A percentile compares a stretch with the other conserved stretches of the same genome.
phyloP scores from a whole-genome alignment of 2,113 vertebrate genomes.

The Protomyctophum bolini region DNA sequence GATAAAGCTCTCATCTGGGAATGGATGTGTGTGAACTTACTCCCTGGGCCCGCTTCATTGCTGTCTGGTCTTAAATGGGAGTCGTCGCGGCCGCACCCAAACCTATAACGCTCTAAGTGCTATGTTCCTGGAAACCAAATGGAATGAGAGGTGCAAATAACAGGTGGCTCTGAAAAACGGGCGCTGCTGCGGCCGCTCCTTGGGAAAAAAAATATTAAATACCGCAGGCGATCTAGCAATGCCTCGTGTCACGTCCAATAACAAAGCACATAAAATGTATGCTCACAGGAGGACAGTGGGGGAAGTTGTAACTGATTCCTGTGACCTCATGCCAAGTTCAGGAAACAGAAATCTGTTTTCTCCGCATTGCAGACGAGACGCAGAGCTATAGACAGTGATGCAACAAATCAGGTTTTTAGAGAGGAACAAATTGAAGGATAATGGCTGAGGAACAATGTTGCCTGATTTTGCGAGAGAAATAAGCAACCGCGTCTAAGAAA shows the following conservation, averaged over 20 bases:
- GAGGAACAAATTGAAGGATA: no score
- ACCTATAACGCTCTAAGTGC: slow-evolving; percentile 22
- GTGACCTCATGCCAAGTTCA: slow-evolving; percentile 28
- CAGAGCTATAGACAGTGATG: no score
- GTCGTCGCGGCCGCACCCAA: slow-evolving; percentile 46
- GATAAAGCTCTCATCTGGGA: slow-evolving; percentile 46
- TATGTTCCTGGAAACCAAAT: slow-evolving; percentile 10
- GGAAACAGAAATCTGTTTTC: no score
- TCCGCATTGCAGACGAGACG: no score
- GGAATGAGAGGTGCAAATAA: slow-evolving; percentile 25
- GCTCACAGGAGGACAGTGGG: slow-evolving; percentile 25
- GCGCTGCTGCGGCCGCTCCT: slow-evolving; percentile 1
- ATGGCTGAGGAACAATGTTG: no score
- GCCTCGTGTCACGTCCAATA: slow-evolving; percentile 47
- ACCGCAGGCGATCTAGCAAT: slow-evolving; percentile 17
- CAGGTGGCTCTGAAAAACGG: slow-evolving; percentile 44
- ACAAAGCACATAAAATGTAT: slow-evolving; percentile 19
- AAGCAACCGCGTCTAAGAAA: no score
- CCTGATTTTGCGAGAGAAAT: no score
- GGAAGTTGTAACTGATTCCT: not conserved
- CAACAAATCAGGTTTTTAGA: no score
- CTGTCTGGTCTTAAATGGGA: slow-evolving; percentile 32
- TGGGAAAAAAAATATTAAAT: slow-evolving; percentile 33
- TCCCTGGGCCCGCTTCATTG: slow-evolving; percentile 22
- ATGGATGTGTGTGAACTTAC: slow-evolving; percentile 33